A percentile compares a stretch with the other conserved stretches of the same genome.
phyloP scores from a whole-genome alignment of 2,797 vertebrate species.

The Remorina albescens region DNA sequence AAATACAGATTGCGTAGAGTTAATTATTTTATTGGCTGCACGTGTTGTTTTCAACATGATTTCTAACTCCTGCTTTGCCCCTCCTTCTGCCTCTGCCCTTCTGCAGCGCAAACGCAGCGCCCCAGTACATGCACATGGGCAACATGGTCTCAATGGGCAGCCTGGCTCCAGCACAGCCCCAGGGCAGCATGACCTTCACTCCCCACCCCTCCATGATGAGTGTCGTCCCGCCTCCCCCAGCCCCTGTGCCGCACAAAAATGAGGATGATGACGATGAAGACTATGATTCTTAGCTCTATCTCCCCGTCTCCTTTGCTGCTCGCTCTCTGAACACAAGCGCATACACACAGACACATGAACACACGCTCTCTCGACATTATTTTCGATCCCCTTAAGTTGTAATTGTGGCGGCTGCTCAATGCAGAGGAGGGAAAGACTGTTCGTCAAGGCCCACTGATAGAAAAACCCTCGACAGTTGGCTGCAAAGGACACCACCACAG shows the following conservation, averaged over 20 bases:
- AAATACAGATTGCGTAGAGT: no score
- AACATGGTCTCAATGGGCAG: slow-evolving; percentile 48
- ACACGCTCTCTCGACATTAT: slow-evolving; percentile 45
- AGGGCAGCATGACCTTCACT: slow-evolving; percentile 65
- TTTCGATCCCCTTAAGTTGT: slow-evolving; percentile 71
- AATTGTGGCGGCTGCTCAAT: slow-evolving; percentile 55
- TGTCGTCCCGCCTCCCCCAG: slow-evolving; percentile 56
- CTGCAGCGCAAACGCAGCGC: slow-evolving; percentile 64
- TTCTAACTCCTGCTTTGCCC: slow-evolving; percentile 2
- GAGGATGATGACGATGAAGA: slow-evolving; percentile 88
- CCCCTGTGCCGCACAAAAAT: slow-evolving; percentile 68
- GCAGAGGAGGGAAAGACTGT: slow-evolving; percentile 67
- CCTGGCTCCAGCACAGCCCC: slow-evolving; percentile 60
- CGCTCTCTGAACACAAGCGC: neutral
- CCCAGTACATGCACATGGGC: slow-evolving; percentile 66
- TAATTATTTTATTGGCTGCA: neutral
- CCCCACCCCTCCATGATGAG: slow-evolving; percentile 81
- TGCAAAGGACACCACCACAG: slow-evolving; percentile 30
- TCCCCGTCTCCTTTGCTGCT: neutral
- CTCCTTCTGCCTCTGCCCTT: neutral
- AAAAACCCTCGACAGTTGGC: slow-evolving; percentile 32
- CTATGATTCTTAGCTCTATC: slow-evolving; percentile 90
- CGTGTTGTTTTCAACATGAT: neutral
- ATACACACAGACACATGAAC: slow-evolving; percentile 17
- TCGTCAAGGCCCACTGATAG: slow-evolving; percentile 39